Evolutionary conservation across 2,888 invertebrate genomes (phyloP).

Genomic region (Bombylius discolor): DNA sequence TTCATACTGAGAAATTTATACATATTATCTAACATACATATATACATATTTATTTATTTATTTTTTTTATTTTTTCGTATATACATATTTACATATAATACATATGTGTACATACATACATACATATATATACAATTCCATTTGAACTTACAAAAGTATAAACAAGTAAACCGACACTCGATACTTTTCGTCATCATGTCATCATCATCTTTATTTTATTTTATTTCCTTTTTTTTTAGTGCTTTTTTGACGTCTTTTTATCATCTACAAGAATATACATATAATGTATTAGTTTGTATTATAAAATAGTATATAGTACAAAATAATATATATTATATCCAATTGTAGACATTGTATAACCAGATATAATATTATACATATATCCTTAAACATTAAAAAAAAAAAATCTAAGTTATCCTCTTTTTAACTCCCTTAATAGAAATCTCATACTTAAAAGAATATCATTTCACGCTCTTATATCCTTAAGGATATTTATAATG

Average conservation of each 20-base stretch:
- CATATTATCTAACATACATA: no score
- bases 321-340: background rate
- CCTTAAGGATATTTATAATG: conserved; percentile 14
- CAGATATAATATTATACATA: no score
- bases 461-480: conserved; percentile 16
- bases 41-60: no score
- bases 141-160: conserved; percentile 4
- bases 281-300: background rate
- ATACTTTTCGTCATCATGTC: background rate
- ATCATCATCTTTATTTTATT: background rate
- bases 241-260: no score
- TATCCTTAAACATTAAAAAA: background rate
- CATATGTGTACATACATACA: no score
- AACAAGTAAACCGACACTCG: conserved; percentile 9
- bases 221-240: no score
- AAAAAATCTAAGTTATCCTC: conserved; percentile 5
- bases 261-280: background rate
- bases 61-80: no score
- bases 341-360: background rate
- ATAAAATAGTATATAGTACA: background rate
- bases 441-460: conserved; percentile 8
- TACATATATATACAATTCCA: background rate
- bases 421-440: conserved; percentile 6
- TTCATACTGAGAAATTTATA: no score
- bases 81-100: background rate